Conservation (phyloP, 2,113 vertebrate species). For the Kobus ellipsiprymnus region DNA sequence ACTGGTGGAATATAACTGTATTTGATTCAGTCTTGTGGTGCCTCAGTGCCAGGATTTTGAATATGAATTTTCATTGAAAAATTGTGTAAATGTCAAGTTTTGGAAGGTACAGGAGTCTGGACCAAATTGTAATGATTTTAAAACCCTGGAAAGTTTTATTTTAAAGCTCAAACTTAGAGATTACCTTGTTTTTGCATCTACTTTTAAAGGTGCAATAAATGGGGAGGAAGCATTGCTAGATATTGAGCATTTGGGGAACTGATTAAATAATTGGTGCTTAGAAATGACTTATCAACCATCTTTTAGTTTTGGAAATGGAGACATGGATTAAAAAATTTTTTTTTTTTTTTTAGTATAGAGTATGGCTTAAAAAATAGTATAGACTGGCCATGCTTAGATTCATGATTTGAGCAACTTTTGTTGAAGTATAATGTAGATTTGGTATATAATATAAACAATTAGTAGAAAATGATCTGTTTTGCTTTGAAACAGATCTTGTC, state of each 20-base stretch:
- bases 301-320: not conserved
- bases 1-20: not conserved
- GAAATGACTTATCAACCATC: not conserved
- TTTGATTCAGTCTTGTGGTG: not conserved
- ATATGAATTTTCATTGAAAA: not conserved
- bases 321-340: not conserved
- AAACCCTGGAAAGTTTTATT: not conserved
- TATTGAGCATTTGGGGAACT: not conserved
- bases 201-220: not conserved
- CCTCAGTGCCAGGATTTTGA: not conserved
- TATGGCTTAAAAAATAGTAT: not conserved
- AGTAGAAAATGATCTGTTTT: not conserved
- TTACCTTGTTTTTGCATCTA: not conserved
- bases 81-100: not conserved
- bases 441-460: not conserved
- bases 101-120: not conserved
- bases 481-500: not conserved
- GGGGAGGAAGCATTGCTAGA: not conserved
- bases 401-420: not conserved
- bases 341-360: not conserved
- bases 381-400: not conserved
- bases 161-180: not conserved
- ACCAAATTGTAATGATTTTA: not conserved
- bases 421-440: not conserved
- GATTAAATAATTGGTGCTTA: constrained; percentile 31